These are phyloP conservation scores for Sinelater perroti DNA, from an alignment of 2,888 invertebrate genomes.

Conservation along the genomic window DNA sequence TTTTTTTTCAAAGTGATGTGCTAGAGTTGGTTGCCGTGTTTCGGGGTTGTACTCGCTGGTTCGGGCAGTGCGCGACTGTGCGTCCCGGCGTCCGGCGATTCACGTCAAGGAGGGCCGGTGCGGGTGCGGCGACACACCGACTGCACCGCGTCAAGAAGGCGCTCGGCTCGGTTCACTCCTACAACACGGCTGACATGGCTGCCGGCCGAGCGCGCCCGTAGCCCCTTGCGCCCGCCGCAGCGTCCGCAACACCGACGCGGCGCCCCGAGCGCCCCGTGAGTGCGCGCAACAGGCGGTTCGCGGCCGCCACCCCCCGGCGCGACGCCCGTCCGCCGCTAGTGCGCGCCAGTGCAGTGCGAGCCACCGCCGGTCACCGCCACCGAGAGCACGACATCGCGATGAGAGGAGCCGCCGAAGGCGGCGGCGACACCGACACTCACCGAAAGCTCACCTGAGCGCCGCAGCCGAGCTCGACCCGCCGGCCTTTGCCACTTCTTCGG, in stretches of 20 bases:
- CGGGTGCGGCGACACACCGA: too few relatives aligned
- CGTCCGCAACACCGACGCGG: slow-evolving; percentile 38
- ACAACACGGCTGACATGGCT: slow-evolving; percentile 41
- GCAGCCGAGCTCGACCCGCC: too few relatives aligned
- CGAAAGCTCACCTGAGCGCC: background rate
- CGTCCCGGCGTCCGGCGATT: slow-evolving; percentile 21
- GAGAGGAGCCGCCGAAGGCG: slow-evolving; percentile 19
- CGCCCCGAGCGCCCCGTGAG: slow-evolving; percentile 40
- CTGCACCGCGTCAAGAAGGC: slow-evolving; percentile 33
- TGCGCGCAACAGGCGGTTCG: slow-evolving; percentile 39
- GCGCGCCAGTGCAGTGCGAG: slow-evolving; percentile 37
- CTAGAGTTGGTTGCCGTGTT: slow-evolving; percentile 31
- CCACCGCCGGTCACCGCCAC: slow-evolving; percentile 13
- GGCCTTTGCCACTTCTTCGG: too few relatives aligned
- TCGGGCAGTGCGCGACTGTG: slow-evolving; percentile 27
- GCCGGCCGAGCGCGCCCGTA: slow-evolving; percentile 40
- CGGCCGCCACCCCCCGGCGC: slow-evolving; percentile 37
- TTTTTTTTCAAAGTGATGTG: slow-evolving; percentile 60
- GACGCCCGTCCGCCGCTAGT: slow-evolving; percentile 34
- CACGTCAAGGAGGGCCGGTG: slow-evolving; percentile 11
- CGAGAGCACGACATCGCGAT: slow-evolving; percentile 30
- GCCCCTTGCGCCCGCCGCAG: slow-evolving; percentile 39
- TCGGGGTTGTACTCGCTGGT: slow-evolving; percentile 17
- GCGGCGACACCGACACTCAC: slow-evolving; percentile 24
- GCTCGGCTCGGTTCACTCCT: slow-evolving; percentile 40